Percentiles rank a stretch among this genome's conserved stretches.
Evolutionary conservation across 2,113 vertebrate species (phyloP).

Genomic region (Pelobates fuscus): DNA sequence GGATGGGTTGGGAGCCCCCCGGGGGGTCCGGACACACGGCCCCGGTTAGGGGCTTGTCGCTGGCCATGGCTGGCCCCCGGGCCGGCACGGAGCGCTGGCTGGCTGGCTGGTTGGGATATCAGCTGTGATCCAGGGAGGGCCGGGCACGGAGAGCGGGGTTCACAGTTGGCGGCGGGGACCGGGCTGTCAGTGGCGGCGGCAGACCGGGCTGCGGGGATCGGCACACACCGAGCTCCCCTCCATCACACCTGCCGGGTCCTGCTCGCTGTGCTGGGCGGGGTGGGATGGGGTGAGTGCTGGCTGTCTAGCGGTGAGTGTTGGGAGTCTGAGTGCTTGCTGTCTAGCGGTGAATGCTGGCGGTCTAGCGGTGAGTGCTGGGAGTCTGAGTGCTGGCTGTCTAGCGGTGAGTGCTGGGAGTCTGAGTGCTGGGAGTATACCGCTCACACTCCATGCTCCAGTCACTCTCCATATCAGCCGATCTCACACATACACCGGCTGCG

Average conservation of each 20-base stretch:
- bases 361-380: no score
- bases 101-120: slow-evolving; percentile 60
- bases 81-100: background rate
- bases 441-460: no score
- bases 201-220: slow-evolving; percentile 25
- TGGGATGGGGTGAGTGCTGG: background rate
- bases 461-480: no score
- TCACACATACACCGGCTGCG: no score
- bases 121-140: slow-evolving; percentile 37
- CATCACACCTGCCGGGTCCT: slow-evolving; percentile 21
- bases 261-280: background rate
- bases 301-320: no score
- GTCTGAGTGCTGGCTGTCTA: no score
- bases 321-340: no score
- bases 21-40: slow-evolving; percentile 63
- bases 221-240: slow-evolving; percentile 16
- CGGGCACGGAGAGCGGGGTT: background rate
- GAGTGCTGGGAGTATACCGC: no score
- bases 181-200: slow-evolving; percentile 57
- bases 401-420: no score
- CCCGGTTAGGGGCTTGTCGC: slow-evolving; percentile 77
- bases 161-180: slow-evolving; percentile 54
- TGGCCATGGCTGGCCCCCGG: slow-evolving; percentile 74
- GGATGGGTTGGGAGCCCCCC: slow-evolving; percentile 80
- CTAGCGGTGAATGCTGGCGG: no score